Evolutionary conservation across 2,888 invertebrate genomes (phyloP), one percentile per base, ranked within the genome.

Genomic region (Capitulum mitella): DNA sequence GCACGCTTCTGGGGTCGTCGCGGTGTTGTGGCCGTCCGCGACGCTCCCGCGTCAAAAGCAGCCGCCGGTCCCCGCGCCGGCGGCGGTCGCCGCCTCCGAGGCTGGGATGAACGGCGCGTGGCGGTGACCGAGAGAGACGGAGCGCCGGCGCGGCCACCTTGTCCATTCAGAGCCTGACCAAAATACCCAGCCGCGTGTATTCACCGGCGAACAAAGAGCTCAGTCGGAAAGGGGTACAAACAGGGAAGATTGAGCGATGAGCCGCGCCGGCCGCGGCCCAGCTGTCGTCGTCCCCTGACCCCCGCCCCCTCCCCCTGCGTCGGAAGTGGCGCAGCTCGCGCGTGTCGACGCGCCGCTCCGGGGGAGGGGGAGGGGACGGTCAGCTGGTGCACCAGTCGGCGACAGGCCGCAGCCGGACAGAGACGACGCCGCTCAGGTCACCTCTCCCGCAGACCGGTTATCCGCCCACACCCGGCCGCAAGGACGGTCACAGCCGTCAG

Each of bases 171-270:
- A 3, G 14, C 19, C 34, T 34, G 64, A 64, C 64, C 64, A 64
- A 64, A 64, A 64, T 64, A 64, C 34, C 64, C 32, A 14, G 34
- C 64, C 34, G 34, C 29, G 61, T 19, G 64, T 34, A 64, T 64
- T 64, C 64, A 64, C 14, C 64, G 34, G 16, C 14, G 16, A 16
- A 64, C 64, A 64, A 64, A 64, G 61, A 34, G 26, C 64, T 3
- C 64, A 34, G 34, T 34, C 29, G 3, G 34, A 3, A 34, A 34
- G 34, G 64, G 64, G 64, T 64, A 19, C 64, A 64, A 64, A 64
- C 64, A 64, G 64, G 64, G 64, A 64, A 64, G 64, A 64, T 64
- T 32, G 64, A 64, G 64, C 34, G 64, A 64, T 64, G 64, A 64
- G 64, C 64, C 16, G 12, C 26, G 19, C 14, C 34, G 16, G 34